Base-by-base conservation (phyloP, 2,113 vertebrate species). In the Psephotus haematonotus region DNA sequence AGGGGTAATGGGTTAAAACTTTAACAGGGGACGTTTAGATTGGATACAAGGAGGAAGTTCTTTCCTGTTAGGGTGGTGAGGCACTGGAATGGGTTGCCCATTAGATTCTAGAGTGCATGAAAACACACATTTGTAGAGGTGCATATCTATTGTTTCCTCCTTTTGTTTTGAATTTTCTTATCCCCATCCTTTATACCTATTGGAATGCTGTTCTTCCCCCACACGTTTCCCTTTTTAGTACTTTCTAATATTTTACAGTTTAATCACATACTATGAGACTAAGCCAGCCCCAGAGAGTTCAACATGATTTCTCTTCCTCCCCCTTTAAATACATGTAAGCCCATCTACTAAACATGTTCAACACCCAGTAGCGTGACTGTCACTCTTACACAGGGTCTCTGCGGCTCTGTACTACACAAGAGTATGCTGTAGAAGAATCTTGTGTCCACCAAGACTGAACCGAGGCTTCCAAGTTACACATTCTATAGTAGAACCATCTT, bases 361-460 rank as follows among this genome's bases (percentile, higher is more conserved):
- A 31, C 24, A 28, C 7, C 17, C 35, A 29, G 23, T 1, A 62
- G 10, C 15, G n/a, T 2, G 15, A 39, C 13, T 2, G 1, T 47
- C 64, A 60, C 7, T 41, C 39, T 63, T 37, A 22, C 20, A 25
- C 11, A 44, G 35, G 41, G 27, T 37, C 6, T 74, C n/a, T 35
- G 22, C 13, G 14, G 18, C 35, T 35, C 43, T 47, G 2, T 35
- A 31, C 29, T 41, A 63, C 28, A 50, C 5, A 67, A 46, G 19
- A 11, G 18, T 31, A 27, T 55, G 52, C 14, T 47, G 28, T 44
- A 29, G n/a, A 60, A 81, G 9, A 79, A n/a, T 52, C 52, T 4
- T 47, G 10, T 29, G n/a, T 47, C 57, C 35, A 53, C 44, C 27
- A 62, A 17, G 17, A 86, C n/a, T 43, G 13, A 29, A 70, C 20